Evolutionary conservation across 1,140 invertebrate species (phyloP).

Genomic region (Ostrea denselamellosa): DNA sequence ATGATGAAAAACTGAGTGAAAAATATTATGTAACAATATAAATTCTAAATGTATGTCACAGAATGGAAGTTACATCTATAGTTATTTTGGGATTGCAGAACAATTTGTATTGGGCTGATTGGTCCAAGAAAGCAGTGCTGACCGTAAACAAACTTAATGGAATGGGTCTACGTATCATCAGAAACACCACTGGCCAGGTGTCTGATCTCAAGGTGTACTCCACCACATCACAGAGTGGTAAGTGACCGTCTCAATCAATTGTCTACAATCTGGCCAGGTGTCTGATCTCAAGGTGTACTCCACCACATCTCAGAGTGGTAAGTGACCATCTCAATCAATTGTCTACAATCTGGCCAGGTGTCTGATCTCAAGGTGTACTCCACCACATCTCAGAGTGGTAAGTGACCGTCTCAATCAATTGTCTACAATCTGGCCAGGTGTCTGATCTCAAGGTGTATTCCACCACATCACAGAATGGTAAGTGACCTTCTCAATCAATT

Average conservation of each 20-base stretch:
- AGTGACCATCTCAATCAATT: too few species aligned
- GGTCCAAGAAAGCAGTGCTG: conserved; percentile 88
- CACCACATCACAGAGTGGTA: conserved; percentile 80
- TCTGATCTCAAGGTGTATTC: conserved; percentile 91
- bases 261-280: conserved; percentile 83
- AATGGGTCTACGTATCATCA: conserved; percentile 82
- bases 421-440: conserved; percentile 83
- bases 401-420: too few species aligned
- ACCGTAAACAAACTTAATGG: conserved; percentile 88
- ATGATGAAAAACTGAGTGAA: too few species aligned
- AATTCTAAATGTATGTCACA: too few species aligned
- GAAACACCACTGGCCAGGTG: conserved; percentile 82
- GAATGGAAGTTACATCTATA: too few species aligned
- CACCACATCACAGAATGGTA: conserved; percentile 80
- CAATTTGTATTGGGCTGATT: conserved; percentile 91
- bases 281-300: conserved; percentile 91
- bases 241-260: too few species aligned
- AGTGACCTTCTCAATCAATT: too few species aligned
- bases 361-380: conserved; percentile 91
- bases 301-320: conserved; percentile 80
- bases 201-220: conserved; percentile 91
- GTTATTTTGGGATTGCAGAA: conserved; percentile 76
- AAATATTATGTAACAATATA: too few species aligned
- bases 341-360: conserved; percentile 83
- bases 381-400: conserved; percentile 80